Evolutionary conservation across 2,888 invertebrate genomes (phyloP).

Genomic region (Caenorhabditis drosophilae): DNA sequence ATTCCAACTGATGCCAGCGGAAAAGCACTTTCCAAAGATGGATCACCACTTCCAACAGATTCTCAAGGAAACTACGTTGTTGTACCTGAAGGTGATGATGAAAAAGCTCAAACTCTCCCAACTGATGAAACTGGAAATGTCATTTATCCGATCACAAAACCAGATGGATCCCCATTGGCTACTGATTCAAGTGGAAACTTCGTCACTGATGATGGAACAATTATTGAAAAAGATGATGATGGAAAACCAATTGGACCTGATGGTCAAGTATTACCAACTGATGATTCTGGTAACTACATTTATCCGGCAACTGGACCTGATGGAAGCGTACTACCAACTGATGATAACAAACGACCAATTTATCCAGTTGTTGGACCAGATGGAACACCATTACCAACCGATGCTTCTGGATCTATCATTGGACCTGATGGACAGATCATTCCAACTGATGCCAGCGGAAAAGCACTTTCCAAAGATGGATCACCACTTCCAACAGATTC

Average conservation of each 20-base stretch:
- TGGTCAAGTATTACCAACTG: conserved; percentile 10
- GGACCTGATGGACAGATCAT: conserved; percentile 2
- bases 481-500: conserved; percentile 8
- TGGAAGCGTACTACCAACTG: conserved; percentile 14
- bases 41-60: conserved; percentile 24
- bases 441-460: conserved; percentile 5
- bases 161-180: conserved; percentile 18
- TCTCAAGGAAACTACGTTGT: conserved; percentile 11
- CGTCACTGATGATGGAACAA: conserved; percentile 3
- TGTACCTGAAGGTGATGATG: conserved; percentile 10
- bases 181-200: conserved; percentile 4
- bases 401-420: conserved; percentile 6
- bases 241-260: conserved; percentile 14
- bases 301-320: conserved; percentile 13
- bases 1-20: conserved; percentile 24
- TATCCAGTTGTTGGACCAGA: conserved; percentile 6
- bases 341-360: conserved; percentile 10
- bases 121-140: conserved; percentile 31
- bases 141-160: conserved; percentile 19
- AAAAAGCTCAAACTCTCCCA: conserved; percentile 8
- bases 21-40: conserved; percentile 19
- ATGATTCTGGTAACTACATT: conserved; percentile 16
- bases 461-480: conserved; percentile 1
- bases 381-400: conserved; percentile 23
- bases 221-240: conserved; percentile 6